Conservation (phyloP, 2,797 vertebrate genomes). For the Enteromius paludinosus region DNA sequence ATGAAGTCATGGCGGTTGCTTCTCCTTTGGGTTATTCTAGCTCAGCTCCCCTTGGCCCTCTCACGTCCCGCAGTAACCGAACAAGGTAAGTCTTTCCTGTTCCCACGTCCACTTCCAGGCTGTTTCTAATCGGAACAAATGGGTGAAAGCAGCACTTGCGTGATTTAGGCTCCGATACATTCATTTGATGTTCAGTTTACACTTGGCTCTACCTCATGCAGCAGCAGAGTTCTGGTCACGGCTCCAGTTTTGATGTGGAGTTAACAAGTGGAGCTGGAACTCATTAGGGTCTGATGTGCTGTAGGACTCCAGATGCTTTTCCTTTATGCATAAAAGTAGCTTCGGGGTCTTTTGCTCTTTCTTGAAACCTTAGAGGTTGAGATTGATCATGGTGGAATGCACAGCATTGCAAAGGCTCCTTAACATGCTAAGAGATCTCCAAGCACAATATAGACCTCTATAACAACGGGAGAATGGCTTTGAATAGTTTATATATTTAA, state of each 20-base stretch:
- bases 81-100: constrained; percentile 42
- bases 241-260: constrained; percentile 38
- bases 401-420: not conserved
- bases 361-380: constrained; percentile 28
- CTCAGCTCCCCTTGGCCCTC: constrained; percentile 20
- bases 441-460: not conserved
- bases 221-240: constrained; percentile 24
- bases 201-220: not conserved
- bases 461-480: not conserved
- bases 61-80: constrained; percentile 51
- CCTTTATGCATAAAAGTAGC: constrained; percentile 14
- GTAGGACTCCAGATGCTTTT: constrained; percentile 46
- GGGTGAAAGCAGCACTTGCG: not conserved
- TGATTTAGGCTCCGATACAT: not conserved
- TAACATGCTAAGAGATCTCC: not conserved
- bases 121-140: not conserved
- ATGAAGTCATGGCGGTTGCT: constrained; percentile 51
- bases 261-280: constrained; percentile 49
- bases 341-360: constrained; percentile 19
- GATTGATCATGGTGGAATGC: constrained; percentile 20
- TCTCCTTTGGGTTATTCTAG: constrained; percentile 46
- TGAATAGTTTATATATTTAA: not conserved
- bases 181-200: constrained; percentile 9
- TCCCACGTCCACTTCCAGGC: not conserved
- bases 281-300: constrained; percentile 40